Evolutionary conservation across 2,888 invertebrate genomes (phyloP).

Genomic region (Pogonocherus hispidulus): DNA sequence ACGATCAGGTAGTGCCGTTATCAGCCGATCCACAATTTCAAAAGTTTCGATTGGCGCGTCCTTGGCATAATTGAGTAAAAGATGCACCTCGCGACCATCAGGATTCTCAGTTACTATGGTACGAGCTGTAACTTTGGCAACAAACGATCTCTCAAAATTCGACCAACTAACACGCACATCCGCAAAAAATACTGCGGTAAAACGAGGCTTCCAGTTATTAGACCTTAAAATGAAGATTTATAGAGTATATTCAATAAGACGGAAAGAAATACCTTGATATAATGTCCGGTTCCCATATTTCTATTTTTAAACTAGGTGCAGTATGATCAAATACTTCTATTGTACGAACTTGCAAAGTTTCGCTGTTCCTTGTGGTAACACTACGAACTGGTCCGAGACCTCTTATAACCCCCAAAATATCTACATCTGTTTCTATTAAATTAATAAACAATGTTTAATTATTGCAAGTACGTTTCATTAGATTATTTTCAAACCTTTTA

Average conservation of each 20-base stretch:
- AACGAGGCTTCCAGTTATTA: slow-evolving; percentile 76
- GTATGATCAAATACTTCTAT: slow-evolving; percentile 78
- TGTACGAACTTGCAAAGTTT: slow-evolving; percentile 74
- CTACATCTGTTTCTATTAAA: slow-evolving; percentile 70
- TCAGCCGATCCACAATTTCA: slow-evolving; percentile 61
- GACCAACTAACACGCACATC: slow-evolving; percentile 78
- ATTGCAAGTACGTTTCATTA: not conserved
- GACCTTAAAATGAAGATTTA: slow-evolving; percentile 67
- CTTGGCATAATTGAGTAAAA: slow-evolving; percentile 71
- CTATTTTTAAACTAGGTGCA: slow-evolving; percentile 71
- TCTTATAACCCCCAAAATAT: slow-evolving; percentile 80
- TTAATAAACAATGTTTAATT: not conserved
- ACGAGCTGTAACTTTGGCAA: slow-evolving; percentile 70
- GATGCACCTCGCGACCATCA: slow-evolving; percentile 74
- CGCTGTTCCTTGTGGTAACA: slow-evolving; percentile 75
- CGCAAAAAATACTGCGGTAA: slow-evolving; percentile 80
- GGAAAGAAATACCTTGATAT: slow-evolving; percentile 71
- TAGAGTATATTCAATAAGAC: not conserved
- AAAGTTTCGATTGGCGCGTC: slow-evolving; percentile 64
- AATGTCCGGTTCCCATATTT: slow-evolving; percentile 81
- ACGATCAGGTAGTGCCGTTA: slow-evolving; percentile 65
- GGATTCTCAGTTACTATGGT: slow-evolving; percentile 84
- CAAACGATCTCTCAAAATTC: slow-evolving; percentile 69
- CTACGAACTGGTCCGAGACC: slow-evolving; percentile 74
- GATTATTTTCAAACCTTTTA: slow-evolving; percentile 50